A percentile compares a stretch with the other conserved stretches of the same genome.
Evolutionary conservation across 1,140 invertebrate species (phyloP).

Genomic region (Olivierus martensii): DNA sequence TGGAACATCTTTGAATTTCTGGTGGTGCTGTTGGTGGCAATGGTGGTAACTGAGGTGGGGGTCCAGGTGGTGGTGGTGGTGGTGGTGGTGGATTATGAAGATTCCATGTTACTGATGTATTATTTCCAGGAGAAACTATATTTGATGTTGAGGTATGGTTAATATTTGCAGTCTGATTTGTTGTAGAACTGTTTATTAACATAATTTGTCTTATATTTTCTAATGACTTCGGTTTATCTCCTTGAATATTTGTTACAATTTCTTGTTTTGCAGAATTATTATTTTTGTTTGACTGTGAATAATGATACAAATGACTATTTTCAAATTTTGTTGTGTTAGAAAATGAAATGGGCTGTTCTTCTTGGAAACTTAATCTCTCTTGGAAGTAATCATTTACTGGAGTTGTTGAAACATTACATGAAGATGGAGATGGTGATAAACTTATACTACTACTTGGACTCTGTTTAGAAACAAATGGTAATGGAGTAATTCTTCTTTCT

Average conservation of each 20-base stretch:
- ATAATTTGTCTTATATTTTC: too few species aligned
- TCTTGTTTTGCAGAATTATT: slow-evolving; percentile 2
- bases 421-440: slow-evolving; percentile 1
- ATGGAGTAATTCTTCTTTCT: slow-evolving; percentile 12
- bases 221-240: too few species aligned
- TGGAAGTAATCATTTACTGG: slow-evolving; percentile 5
- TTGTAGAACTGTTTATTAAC: too few species aligned
- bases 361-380: slow-evolving; percentile 9
- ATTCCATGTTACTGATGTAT: too few species aligned
- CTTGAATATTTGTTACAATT: too few species aligned
- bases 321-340: slow-evolving; percentile 1
- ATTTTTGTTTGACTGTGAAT: slow-evolving; percentile 1
- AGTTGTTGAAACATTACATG: slow-evolving; percentile 6
- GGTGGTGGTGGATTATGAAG: slow-evolving; percentile 14
- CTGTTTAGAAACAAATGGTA: slow-evolving; percentile 6
- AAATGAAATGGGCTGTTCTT: slow-evolving; percentile 2
- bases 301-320: too few species aligned
- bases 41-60: slow-evolving; percentile 8
- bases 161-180: too few species aligned
- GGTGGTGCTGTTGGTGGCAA: slow-evolving; percentile 4
- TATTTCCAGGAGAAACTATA: too few species aligned
- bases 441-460: slow-evolving; percentile 16
- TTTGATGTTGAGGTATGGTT: too few species aligned
- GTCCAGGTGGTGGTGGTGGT: slow-evolving; percentile 10
- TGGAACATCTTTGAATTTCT: neutral